Evolutionary conservation across 2,888 invertebrate species (phyloP).

Genomic region (Gari tellinella): DNA sequence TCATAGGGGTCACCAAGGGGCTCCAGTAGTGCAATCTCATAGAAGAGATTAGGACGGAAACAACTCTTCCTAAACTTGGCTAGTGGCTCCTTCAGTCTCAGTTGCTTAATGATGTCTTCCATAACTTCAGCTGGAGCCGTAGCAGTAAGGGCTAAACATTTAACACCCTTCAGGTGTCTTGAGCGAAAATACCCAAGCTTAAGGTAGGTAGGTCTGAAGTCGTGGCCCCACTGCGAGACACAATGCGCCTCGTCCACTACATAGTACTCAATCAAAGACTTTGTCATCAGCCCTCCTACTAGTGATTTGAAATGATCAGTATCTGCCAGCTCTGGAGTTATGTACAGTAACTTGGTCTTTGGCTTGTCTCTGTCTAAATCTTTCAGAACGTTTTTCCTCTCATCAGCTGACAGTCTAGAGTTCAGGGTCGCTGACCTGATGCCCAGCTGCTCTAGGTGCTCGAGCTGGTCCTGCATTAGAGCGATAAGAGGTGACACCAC

Average conservation of each 20-base stretch:
- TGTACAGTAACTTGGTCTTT: slow-evolving; percentile 93
- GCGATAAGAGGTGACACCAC: slow-evolving; percentile 98
- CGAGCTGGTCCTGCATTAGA: slow-evolving; percentile 97
- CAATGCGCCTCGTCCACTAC: slow-evolving; percentile 94
- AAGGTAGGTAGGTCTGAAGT: slow-evolving; percentile 96
- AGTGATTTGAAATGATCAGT: slow-evolving; percentile 87
- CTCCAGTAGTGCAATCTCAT: slow-evolving; percentile 96
- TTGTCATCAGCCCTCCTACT: slow-evolving; percentile 89
- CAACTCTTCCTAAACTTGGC: slow-evolving; percentile 88
- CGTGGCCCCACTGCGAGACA: slow-evolving; percentile 99
- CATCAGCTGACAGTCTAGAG: slow-evolving; percentile 93
- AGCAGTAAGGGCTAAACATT: slow-evolving; percentile 97
- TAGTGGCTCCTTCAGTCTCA: slow-evolving; percentile 89
- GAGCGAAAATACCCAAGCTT: slow-evolving; percentile 90
- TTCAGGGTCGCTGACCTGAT: slow-evolving; percentile 95
- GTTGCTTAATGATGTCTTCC: slow-evolving; percentile 87
- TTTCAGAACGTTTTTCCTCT: slow-evolving; percentile 89
- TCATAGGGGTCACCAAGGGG: slow-evolving; percentile 91
- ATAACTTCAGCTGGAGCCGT: slow-evolving; percentile 89
- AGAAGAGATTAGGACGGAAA: slow-evolving; percentile 96
- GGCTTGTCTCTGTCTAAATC: slow-evolving; percentile 92
- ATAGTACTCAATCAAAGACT: slow-evolving; percentile 93
- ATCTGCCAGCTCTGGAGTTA: slow-evolving; percentile 98
- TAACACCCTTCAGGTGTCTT: slow-evolving; percentile 87
- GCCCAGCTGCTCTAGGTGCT: slow-evolving; percentile 91